Evolutionary conservation across 2,797 vertebrate species (phyloP).

Genomic region (Protonibea diacanthus): DNA sequence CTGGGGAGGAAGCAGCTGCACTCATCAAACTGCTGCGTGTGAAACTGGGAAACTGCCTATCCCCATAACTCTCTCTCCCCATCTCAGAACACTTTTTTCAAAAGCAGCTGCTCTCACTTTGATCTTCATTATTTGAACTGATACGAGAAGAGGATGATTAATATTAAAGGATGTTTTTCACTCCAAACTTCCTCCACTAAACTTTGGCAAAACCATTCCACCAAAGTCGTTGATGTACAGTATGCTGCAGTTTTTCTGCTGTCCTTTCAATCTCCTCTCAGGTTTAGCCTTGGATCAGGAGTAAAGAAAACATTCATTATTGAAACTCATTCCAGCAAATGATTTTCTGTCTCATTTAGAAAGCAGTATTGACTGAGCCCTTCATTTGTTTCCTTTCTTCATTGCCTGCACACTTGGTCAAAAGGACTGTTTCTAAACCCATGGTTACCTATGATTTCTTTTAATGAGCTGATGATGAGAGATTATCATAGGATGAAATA

Average conservation of each 20-base stretch:
- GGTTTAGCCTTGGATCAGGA: conserved; percentile 47
- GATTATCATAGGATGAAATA: background rate
- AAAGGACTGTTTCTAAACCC: background rate
- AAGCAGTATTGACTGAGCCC: conserved; percentile 57
- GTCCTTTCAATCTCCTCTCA: conserved; percentile 37
- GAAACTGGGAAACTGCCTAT: conserved; percentile 46
- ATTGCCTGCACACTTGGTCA: conserved; percentile 21
- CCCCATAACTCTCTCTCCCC: conserved; percentile 25
- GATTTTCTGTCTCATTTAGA: conserved; percentile 71
- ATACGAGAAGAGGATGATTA: conserved; percentile 32
- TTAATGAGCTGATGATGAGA: background rate
- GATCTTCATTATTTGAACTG: conserved; percentile 44
- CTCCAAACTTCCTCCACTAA: conserved; percentile 1
- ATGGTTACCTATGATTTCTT: background rate
- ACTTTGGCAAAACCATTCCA: conserved; percentile 18
- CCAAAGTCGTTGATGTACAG: background rate
- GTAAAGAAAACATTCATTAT: conserved; percentile 53
- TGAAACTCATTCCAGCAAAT: conserved; percentile 61
- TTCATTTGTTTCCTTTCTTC: conserved; percentile 22
- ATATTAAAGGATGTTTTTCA: conserved; percentile 8
- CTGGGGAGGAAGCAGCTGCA: conserved; percentile 55
- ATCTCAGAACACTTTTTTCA: conserved; percentile 6
- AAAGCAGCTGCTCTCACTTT: conserved; percentile 38
- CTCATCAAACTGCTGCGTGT: conserved; percentile 58
- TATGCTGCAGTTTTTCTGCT: conserved; percentile 48